Evolutionary conservation across 2,888 invertebrate genomes (phyloP), one percentile per base, ranked within the genome.

Genomic region (Trachelus tabidus): DNA sequence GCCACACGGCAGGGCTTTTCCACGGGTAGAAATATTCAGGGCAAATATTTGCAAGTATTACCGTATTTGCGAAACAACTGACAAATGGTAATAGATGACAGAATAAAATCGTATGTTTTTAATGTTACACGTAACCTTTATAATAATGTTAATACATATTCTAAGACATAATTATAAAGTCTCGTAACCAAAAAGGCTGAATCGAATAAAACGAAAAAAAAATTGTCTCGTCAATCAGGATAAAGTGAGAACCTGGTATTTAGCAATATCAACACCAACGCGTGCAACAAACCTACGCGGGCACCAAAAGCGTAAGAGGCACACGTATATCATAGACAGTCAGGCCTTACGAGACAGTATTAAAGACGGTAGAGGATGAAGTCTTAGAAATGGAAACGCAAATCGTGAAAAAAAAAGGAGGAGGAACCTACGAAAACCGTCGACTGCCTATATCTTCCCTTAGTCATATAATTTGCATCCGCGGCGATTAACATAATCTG

Each of bases 401-500:
- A 74, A 34, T 11, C 34, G 34, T 69, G 37, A 56, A 37, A 33
- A 31, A 71, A 69, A 37, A 35, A 69, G 77, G 31, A 35, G 15
- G 12, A 68, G 73, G 34, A 76, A 75, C 40, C 73, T 30, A 31
- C 23, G 56, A 23, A 23, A 56, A 4, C 23, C 73, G 77, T 75
- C 34, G 56, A 78, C 74, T 68, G 69, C 71, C 69, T 68, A 69
- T 79, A 74, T 83, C 83, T 80, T 81, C 82, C 85, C 78, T 80
- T 83, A 84, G 75, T 83, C 86, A 86, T 86, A 89, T 90, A 88
- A 91, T 91, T 90, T 90, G 89, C 91, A 91, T 91, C 87, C 87
- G 75, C 77, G 84, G 87, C 87, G 90, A 91, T 91, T 91, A 91
- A 87, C 91, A 90, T 91, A 91, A 91, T 91, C 91, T 91, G 91